These are phyloP conservation scores for Chiridota heheva DNA, from an alignment of 35 echinoderm and acorn worm genomes.

Conservation along the genomic window DNA sequence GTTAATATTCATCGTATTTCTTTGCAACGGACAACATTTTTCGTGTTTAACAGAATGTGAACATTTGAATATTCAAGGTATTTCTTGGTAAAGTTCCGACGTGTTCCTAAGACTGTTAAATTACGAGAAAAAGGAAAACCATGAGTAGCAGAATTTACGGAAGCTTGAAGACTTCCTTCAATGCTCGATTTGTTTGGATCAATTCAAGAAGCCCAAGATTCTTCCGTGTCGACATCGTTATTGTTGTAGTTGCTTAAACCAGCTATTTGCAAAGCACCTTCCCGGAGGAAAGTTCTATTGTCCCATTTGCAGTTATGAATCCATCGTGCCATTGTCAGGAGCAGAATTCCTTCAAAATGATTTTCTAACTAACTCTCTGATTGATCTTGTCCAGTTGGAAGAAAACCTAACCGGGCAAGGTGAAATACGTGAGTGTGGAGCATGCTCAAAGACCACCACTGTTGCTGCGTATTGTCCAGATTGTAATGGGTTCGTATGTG, in stretches of 20 bases:
- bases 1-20: no score
- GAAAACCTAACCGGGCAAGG: background rate
- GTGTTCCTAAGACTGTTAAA: no score
- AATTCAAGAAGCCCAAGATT: constrained; percentile 15
- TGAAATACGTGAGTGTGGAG: background rate
- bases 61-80: no score
- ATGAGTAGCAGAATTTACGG: no score
- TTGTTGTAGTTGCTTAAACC: constrained; percentile 11
- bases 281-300: background rate
- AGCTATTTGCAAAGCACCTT: background rate
- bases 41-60: no score
- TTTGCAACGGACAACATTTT: no score
- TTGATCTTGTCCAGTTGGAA: constrained; percentile 33
- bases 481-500: constrained; percentile 26
- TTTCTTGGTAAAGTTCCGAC: no score
- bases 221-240: constrained; percentile 35
- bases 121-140: no score
- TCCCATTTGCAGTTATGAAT: constrained; percentile 14
- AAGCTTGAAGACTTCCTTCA: constrained; percentile 29
- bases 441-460: background rate
- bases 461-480: constrained; percentile 28
- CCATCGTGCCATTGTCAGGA: background rate
- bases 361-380: constrained; percentile 13
- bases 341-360: constrained; percentile 13
- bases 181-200: constrained; percentile 26